These are phyloP conservation scores for Drosophila elegans DNA, from an alignment of 1,140 invertebrate species.

Conservation along the genomic window DNA sequence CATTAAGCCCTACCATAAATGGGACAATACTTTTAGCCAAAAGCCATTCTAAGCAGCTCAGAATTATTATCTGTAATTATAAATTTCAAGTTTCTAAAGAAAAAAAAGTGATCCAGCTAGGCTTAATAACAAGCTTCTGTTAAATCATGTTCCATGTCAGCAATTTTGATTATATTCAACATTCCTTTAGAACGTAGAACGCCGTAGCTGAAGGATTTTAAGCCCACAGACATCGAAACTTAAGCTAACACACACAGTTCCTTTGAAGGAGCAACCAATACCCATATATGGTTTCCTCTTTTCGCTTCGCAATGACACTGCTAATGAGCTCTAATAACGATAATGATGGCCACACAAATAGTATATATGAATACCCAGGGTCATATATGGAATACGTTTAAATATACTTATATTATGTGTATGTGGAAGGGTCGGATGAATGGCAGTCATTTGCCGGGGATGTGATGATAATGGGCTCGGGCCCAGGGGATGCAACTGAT, in stretches of 20 bases:
- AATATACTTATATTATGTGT: slow-evolving; percentile 1
- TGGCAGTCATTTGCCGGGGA: slow-evolving; percentile 39
- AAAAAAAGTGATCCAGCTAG: neutral
- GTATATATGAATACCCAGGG: slow-evolving; percentile 49
- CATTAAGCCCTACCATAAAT: no score
- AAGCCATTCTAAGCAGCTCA: no score
- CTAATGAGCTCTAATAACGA: slow-evolving; percentile 79
- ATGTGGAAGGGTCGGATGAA: slow-evolving; percentile 39
- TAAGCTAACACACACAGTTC: slow-evolving; percentile 5
- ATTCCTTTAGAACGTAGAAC: neutral
- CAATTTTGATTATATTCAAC: slow-evolving; percentile 58
- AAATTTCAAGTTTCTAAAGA: no score
- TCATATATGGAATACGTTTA: slow-evolving; percentile 25
- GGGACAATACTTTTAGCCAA: no score
- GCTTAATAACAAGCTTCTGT: slow-evolving; percentile 9
- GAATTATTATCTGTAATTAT: neutral
- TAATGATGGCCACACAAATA: slow-evolving; percentile 65
- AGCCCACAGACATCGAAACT: slow-evolving; percentile 19
- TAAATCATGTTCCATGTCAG: slow-evolving; percentile 8
- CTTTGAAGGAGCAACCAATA: slow-evolving; percentile 6
- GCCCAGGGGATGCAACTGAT: slow-evolving; percentile 48
- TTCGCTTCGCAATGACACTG: slow-evolving; percentile 43
- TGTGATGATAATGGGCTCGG: slow-evolving; percentile 34
- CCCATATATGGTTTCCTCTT: slow-evolving; percentile 26
- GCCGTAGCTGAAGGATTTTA: slow-evolving; percentile 1